Evolutionary conservation across 2,113 vertebrate species (phyloP).

Genomic region (Xiphias gladius): DNA sequence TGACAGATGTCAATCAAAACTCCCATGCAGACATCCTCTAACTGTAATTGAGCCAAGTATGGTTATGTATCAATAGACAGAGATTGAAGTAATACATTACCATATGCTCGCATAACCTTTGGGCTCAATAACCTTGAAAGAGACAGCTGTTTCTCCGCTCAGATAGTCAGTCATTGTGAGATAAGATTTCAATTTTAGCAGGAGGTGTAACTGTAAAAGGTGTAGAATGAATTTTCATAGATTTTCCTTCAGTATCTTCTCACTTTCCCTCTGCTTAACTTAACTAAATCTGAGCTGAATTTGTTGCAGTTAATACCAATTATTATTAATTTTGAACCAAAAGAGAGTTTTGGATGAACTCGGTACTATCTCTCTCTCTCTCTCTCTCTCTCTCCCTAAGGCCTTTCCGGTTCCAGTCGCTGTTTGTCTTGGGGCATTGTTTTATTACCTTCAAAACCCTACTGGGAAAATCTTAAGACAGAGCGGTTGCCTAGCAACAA

Average conservation of each 20-base stretch:
- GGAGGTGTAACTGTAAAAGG: constrained; percentile 34
- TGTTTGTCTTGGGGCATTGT: constrained; percentile 88
- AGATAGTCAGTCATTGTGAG: constrained; percentile 61
- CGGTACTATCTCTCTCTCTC: not conserved
- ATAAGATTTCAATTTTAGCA: constrained; percentile 63
- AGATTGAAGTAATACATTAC: constrained; percentile 64
- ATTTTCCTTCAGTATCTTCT: constrained; percentile 34
- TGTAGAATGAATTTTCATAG: constrained; percentile 32
- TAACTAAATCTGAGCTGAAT: constrained; percentile 20
- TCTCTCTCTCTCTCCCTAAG: constrained; percentile 44
- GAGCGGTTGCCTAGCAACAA: constrained; percentile 87
- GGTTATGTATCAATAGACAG: constrained; percentile 63
- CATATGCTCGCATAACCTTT: constrained; percentile 75
- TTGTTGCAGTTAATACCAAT: constrained; percentile 43
- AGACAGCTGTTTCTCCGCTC: constrained; percentile 74
- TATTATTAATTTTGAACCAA: constrained; percentile 49
- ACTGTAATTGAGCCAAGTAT: constrained; percentile 31
- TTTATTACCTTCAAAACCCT: constrained; percentile 87
- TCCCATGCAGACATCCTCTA: not conserved
- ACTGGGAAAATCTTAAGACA: constrained; percentile 83
- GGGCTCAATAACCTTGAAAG: constrained; percentile 66
- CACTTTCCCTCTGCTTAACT: constrained; percentile 21
- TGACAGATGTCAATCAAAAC: constrained; percentile 70
- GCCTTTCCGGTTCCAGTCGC: constrained; percentile 75
- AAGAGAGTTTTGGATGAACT: constrained; percentile 42